A percentile compares a stretch with the other conserved stretches of the same genome.
Conservation (phyloP, 2,797 vertebrate species). For the Tachyglossus aculeatus region DNA sequence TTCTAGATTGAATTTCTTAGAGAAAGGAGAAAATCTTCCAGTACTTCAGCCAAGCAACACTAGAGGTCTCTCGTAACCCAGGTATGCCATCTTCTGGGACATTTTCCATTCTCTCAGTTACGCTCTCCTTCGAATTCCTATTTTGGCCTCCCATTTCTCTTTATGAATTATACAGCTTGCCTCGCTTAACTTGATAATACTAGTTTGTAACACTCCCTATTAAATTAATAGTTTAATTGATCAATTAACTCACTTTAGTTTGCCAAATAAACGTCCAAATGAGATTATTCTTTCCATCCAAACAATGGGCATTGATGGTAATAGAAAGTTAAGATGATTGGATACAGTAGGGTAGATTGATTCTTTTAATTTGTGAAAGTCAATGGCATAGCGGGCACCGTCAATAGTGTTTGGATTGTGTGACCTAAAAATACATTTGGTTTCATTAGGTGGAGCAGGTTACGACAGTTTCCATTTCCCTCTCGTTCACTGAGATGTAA, state of each 20-base stretch:
- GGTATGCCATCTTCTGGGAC: not conserved
- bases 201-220: slow-evolving; percentile 49
- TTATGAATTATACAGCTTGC: slow-evolving; percentile 61
- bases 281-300: slow-evolving; percentile 54
- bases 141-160: slow-evolving; percentile 52
- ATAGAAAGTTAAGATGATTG: slow-evolving; percentile 31
- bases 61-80: slow-evolving; percentile 72
- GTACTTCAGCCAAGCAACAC: slow-evolving; percentile 51
- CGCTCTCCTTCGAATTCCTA: slow-evolving; percentile 22
- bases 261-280: slow-evolving; percentile 28
- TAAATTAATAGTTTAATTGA: slow-evolving; percentile 62
- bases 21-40: too few relatives aligned
- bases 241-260: slow-evolving; percentile 61
- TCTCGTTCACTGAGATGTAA: not conserved
- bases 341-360: slow-evolving; percentile 11
- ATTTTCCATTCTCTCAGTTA: not conserved
- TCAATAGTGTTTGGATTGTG: slow-evolving; percentile 17
- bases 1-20: too few relatives aligned
- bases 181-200: slow-evolving; percentile 58
- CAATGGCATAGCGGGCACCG: slow-evolving; percentile 22
- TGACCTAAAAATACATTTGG: slow-evolving; percentile 19
- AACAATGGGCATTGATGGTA: slow-evolving; percentile 29
- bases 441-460: not conserved
- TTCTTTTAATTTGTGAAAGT: slow-evolving; percentile 54
- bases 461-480: slow-evolving; percentile 9